Evolutionary conservation across 1,140 invertebrate species (phyloP), one percentile per base, ranked within the genome.

Genomic region (Hyles vespertilio): DNA sequence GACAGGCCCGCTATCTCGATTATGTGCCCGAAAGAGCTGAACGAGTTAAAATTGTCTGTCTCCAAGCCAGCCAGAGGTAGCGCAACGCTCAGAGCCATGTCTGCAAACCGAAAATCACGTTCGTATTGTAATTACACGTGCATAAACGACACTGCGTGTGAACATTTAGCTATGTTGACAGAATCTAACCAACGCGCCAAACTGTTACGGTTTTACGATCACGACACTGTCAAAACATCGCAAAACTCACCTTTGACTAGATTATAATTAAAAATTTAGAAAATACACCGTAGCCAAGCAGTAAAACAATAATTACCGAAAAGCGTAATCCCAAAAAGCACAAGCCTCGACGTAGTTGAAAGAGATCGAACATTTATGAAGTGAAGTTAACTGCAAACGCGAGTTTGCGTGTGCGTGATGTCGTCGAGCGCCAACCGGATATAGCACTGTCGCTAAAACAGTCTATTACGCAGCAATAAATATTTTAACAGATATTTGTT

Each of bases 61-160:
- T 89, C 87, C 84, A 89, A 75, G 58, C 81, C 86, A 59, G 77
- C 73, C 58, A 89, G 70, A 66, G 88, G 89, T 82, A 89, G 74
- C 71, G 86, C 88, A 74, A 89, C 87, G 76, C 84, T 84, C 71
- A 90, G 77, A 86, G 86, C 89, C 89, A 90, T 90, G 72, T 86
- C 89, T 90, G 86, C 49, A 80, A 85, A 74, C 49, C 60, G 68
- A 84, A 80, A 78, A 78, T 68, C 65, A 70, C 67, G 66, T 72
- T 69, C 77, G 61, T 80, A 78, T 72, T 80, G 63, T 58, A 77
- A 75, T 81, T 87, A 87, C 85, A 87, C 85, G 84, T 87, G 85
- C 82, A 79, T 73, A 74, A 69, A 81, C 62, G 59, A 69, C 67
- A 83, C 72, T 79, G 69, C 72, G 73, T 78, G 74, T 61, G 72